Evolutionary conservation across 1,140 invertebrate genomes (phyloP), one percentile per base, ranked within the genome.

Genomic region (Euura lappo): DNA sequence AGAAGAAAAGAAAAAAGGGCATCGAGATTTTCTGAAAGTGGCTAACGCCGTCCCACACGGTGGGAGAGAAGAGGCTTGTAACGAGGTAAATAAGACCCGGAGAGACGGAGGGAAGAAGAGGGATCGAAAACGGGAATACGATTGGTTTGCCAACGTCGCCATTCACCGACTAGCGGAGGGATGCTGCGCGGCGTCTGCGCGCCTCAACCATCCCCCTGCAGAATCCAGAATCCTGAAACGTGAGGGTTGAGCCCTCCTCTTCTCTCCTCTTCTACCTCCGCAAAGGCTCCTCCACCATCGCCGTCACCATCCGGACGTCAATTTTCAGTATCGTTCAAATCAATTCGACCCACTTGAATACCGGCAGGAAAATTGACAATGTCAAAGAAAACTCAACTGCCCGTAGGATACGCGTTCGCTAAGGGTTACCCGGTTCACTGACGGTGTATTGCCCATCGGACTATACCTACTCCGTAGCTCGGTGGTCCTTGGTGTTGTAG

Each of bases 131-230:
- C 86, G 85, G 84, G 84, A 86, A 87, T 86, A 87, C 87, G 86
- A 87, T 87, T 88, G 86, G 86, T 88, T 88, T 87, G 86, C 81
- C 82, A 85, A 83, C 80, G 83, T 87, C 85, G 85, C 86, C 86
- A 87, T 87, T 87, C 83, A 87, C 84, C 76, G 75, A 75, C 74
- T 11, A 78, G 79, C 75, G 80, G 79, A 79, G 79, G 75, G 73
- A 75, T 71, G 72, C 69, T 65, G 74, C 73, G 73, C 72, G 73
- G 83, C 81, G 83, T 81, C 83, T 84, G 86, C 87, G 85, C 86
- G 76, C 70, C 71, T 28, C 28, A 28, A 28, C 72, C 70, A 70
- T 82, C 77, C 77, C 78, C 74, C 72, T 80, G 74, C 74, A 77
- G 28, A 28, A 28, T 28, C 28, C 1, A 28, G 28, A 28, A 28